phyloP scores from a whole-genome alignment of 2,888 invertebrate genomes.

The Clitarchus hookeri region DNA sequence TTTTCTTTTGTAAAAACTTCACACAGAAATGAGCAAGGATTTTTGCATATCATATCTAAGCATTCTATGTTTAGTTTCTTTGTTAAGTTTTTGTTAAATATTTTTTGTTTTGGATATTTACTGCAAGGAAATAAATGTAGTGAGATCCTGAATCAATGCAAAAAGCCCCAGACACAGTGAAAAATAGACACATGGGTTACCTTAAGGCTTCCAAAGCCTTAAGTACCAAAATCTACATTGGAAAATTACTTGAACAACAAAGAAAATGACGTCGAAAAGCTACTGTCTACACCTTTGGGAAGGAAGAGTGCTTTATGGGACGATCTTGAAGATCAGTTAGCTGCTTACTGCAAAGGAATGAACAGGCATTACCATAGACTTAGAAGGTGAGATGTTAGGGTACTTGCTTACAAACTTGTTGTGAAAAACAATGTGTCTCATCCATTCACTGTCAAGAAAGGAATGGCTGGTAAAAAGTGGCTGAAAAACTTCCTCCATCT shows the following conservation, averaged over 20 bases:
- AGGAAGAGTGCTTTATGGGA: not conserved
- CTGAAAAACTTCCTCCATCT: slow-evolving; percentile 38
- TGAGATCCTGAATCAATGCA: slow-evolving; percentile 17
- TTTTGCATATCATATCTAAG: not conserved
- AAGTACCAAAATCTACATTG: not conserved
- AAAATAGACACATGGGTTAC: slow-evolving; percentile 20
- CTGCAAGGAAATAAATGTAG: slow-evolving; percentile 22
- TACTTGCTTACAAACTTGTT: not conserved
- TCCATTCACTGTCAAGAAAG: slow-evolving; percentile 5
- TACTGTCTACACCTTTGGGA: not conserved
- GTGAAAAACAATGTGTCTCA: slow-evolving; percentile 10
- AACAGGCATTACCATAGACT: not conserved
- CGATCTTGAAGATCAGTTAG: not conserved
- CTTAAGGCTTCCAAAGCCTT: slow-evolving; percentile 18
- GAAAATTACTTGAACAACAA: slow-evolving; percentile 30
- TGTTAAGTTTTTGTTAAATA: not conserved
- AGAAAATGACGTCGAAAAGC: slow-evolving; percentile 31
- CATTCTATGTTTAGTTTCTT: not conserved
- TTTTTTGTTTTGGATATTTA: not conserved
- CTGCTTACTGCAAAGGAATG: not conserved
- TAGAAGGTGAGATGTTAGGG: not conserved
- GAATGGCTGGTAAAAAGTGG: slow-evolving; percentile 38
- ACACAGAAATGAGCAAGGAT: not conserved
- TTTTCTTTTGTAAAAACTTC: not conserved
- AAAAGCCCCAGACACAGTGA: not conserved